A percentile compares a stretch with the other conserved stretches of the same genome.
phyloP scores from a whole-genome alignment of 2,113 vertebrate genomes.

The Brachypodius melanocephalos region DNA sequence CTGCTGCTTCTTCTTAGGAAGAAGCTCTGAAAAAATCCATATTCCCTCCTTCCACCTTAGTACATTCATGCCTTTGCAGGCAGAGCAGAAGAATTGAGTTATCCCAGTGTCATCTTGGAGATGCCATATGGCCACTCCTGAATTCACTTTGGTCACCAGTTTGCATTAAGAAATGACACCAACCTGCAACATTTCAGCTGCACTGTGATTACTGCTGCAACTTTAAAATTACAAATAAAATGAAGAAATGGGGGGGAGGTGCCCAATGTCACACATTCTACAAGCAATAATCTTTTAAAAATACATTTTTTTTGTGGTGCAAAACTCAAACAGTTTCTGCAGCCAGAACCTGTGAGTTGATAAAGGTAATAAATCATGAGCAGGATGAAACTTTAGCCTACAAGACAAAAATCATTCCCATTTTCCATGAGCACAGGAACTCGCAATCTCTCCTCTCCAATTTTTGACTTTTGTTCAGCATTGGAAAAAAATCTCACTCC shows the following conservation, averaged over 20 bases:
- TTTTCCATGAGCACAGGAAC: neutral
- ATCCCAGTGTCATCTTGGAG: neutral
- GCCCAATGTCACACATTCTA: neutral
- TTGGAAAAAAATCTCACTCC: neutral
- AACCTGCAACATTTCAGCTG: neutral
- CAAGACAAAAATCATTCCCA: neutral
- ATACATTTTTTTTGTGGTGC: rapidly evolving
- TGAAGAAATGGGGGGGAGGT: rapidly evolving
- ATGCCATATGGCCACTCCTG: rapidly evolving
- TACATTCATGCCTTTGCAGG: neutral
- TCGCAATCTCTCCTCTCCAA: neutral
- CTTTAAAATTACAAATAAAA: neutral
- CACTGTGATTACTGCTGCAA: rapidly evolving
- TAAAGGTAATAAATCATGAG: neutral
- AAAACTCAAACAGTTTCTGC: neutral
- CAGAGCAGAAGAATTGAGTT: neutral
- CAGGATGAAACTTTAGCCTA: neutral
- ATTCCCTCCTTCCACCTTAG: neutral
- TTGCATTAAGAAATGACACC: neutral
- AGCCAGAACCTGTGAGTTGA: neutral
- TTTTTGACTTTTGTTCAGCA: neutral
- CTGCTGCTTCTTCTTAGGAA: neutral
- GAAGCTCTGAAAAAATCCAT: neutral
- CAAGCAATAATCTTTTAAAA: neutral
- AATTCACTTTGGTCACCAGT: neutral